Evolutionary conservation across 2,797 vertebrate species (phyloP).

Genomic region (Tapirus indicus): DNA sequence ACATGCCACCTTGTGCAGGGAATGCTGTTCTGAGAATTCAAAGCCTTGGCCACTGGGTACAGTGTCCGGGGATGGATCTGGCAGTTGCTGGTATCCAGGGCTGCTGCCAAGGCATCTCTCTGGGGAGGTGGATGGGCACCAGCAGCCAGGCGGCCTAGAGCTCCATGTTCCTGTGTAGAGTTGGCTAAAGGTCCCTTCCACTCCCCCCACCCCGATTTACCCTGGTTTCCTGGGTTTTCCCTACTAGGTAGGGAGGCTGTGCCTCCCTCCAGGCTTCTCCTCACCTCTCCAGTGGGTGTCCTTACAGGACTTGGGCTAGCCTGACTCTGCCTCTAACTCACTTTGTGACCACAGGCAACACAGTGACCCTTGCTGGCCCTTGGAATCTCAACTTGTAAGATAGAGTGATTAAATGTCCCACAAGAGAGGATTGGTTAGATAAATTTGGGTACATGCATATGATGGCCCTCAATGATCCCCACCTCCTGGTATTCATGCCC

Average conservation of each 20-base stretch:
- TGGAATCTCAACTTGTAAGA: not conserved
- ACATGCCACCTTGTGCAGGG: not conserved
- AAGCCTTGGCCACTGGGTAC: not conserved
- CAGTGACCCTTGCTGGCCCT: not conserved
- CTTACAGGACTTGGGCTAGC: not conserved
- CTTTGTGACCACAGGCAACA: not conserved
- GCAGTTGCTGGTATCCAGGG: not conserved
- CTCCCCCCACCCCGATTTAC: not conserved
- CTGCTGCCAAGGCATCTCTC: not conserved
- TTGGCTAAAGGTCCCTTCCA: not conserved
- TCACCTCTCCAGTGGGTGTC: not conserved
- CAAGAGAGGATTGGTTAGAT: not conserved
- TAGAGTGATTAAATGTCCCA: not conserved
- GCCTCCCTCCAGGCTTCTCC: not conserved
- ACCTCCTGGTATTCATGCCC: not conserved
- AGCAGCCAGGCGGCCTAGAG: no score
- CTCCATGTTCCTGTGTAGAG: not conserved
- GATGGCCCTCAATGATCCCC: not conserved
- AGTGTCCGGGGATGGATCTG: not conserved
- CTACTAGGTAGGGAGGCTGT: not conserved
- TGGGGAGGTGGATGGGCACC: not conserved
- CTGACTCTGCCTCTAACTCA: not conserved
- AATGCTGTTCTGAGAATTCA: not conserved
- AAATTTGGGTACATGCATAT: not conserved
- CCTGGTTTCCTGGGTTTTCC: not conserved